Evolutionary conservation across 2,113 vertebrate genomes (phyloP), one percentile per base, ranked within the genome.

Genomic region (Anoplopoma fimbria): DNA sequence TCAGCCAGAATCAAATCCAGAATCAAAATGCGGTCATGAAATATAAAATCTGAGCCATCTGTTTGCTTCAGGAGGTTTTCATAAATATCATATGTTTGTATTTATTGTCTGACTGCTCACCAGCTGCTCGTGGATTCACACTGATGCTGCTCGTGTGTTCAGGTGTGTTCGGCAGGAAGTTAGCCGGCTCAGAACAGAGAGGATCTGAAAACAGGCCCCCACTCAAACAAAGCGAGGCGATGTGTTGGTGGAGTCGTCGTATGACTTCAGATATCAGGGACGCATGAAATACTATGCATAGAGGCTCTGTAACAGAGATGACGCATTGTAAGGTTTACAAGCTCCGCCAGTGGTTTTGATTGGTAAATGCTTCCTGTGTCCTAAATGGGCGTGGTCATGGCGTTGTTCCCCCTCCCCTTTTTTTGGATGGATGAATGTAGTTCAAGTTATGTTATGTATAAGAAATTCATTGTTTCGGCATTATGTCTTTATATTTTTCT

Each of bases 41-140:
- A 88, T 82, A 84, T 81, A 38, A 75, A 89, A 69, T 38, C 0
- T 9, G 34, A 70, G 62, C 34, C 19, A 15, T 38, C 69, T 76
- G 81, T 85, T 86, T 74, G 86, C 89, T 86, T 81, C 81, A 61
- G 82, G 80, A 87, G 75, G 19, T 85, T 87, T 82, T 87, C 82
- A 87, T 88, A 6, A 89, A 92, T 86, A 87, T 79, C 77, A 87
- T 63, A 86, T 86, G 53, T 75, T 67, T 83, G 73, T 81, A 72
- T 84, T 84, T 85, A 79, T 77, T 79, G 82, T 88, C 42, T 87
- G 81, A 89, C 49, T 81, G 85, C 83, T 73, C 42, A 77, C 74
- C 82, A 49, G 77, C 58, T 72, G 81, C 79, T 60, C 38, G 1
- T 55, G 69, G 63, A 64, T 74, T 63, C 77, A 60, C 13, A 33